These are phyloP conservation scores for Scrobipalpa costella DNA, from an alignment of 2,888 invertebrate species.

Conservation along the genomic window DNA sequence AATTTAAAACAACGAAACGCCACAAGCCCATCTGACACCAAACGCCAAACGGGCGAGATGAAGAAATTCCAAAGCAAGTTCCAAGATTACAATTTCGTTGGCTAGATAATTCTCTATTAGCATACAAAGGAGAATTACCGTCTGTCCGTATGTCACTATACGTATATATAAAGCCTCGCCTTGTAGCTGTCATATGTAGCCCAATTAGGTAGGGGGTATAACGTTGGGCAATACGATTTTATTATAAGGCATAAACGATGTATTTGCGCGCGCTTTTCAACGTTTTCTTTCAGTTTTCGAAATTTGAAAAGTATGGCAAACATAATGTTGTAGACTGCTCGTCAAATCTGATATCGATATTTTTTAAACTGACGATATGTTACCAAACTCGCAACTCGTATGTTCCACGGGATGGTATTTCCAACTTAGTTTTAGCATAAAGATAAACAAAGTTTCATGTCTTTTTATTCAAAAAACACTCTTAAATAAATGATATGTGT, in stretches of 20 bases:
- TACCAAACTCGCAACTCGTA: too few species aligned
- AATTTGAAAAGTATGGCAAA: neutral
- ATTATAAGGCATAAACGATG: slow-evolving; percentile 33
- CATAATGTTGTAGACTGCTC: too few species aligned
- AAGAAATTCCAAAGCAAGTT: slow-evolving; percentile 78
- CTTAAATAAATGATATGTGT: too few species aligned
- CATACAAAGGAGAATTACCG: slow-evolving; percentile 80
- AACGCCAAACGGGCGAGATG: slow-evolving; percentile 73
- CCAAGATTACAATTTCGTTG: slow-evolving; percentile 78
- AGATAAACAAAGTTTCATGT: too few species aligned
- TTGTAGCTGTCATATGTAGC: slow-evolving; percentile 77
- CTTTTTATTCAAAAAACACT: too few species aligned
- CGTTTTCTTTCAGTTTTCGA: neutral
- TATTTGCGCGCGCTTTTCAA: slow-evolving; percentile 29
- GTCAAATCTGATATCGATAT: neutral
- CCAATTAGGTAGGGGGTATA: slow-evolving; percentile 71
- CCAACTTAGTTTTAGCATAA: too few species aligned
- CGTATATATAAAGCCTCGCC: slow-evolving; percentile 73
- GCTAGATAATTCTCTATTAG: slow-evolving; percentile 80
- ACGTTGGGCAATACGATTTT: slow-evolving; percentile 47
- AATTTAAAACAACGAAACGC: slow-evolving; percentile 4
- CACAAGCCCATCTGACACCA: slow-evolving; percentile 22
- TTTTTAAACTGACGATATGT: too few species aligned
- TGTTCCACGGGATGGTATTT: too few species aligned
- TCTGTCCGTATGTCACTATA: slow-evolving; percentile 69